Evolutionary conservation across 2,888 invertebrate species (phyloP).

Genomic region (Heliconius ismenius): DNA sequence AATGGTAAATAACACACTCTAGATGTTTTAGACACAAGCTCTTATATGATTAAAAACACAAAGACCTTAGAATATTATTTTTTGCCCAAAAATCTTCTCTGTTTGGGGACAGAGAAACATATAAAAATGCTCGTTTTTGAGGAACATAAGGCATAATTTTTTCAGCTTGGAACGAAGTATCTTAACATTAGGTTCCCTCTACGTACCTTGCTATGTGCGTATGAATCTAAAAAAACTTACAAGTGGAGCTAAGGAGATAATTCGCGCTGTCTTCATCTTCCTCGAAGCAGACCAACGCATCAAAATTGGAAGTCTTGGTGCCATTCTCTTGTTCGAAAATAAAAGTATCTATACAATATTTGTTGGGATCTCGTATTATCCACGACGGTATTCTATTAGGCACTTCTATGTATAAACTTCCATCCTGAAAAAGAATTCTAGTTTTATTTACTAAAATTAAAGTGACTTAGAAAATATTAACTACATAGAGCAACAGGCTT

Average conservation of each 20-base stretch:
- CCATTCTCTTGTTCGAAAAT: conserved; percentile 50
- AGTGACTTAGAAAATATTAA: neutral
- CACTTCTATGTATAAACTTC: conserved; percentile 60
- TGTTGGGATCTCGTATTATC: conserved; percentile 55
- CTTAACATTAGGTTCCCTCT: too few species aligned
- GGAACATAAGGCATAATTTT: too few species aligned
- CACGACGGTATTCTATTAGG: conserved; percentile 53
- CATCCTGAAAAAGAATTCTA: conserved; percentile 58
- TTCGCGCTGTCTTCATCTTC: conserved; percentile 46
- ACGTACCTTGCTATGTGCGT: too few species aligned
- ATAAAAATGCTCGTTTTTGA: too few species aligned
- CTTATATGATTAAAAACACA: neutral
- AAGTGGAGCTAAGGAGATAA: conserved; percentile 57
- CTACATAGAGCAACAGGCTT: too few species aligned
- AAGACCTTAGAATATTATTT: neutral
- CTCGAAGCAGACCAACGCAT: conserved; percentile 66
- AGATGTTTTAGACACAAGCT: neutral
- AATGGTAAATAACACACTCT: neutral
- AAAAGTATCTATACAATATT: conserved; percentile 73
- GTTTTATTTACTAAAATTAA: neutral
- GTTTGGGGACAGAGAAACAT: too few species aligned
- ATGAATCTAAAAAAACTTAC: conserved; percentile 53
- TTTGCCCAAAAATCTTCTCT: neutral
- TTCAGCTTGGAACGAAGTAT: too few species aligned
- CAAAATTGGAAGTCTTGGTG: conserved; percentile 48